These are phyloP conservation scores for Rostratula benghalensis DNA, from an alignment of 2,113 vertebrate genomes.

Conservation along the genomic window DNA sequence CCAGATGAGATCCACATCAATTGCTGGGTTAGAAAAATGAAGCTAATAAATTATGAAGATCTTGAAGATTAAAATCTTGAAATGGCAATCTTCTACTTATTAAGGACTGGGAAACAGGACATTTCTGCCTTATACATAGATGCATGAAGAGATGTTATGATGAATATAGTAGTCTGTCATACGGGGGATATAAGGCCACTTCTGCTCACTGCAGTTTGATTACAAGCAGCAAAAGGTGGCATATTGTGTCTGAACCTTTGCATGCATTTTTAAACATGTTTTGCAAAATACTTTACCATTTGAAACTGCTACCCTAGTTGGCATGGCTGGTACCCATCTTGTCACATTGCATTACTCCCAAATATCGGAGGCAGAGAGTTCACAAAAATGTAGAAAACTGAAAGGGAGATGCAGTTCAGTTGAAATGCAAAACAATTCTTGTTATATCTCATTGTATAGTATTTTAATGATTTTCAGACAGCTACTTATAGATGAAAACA, in stretches of 20 bases:
- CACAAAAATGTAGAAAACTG: not conserved
- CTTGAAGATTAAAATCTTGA: not conserved
- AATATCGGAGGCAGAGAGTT: not conserved
- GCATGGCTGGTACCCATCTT: slow-evolving; percentile 9
- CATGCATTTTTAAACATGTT: not conserved
- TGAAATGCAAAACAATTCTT: not conserved
- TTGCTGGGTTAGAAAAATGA: not conserved
- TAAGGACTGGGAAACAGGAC: not conserved
- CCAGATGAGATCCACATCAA: not conserved
- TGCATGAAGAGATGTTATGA: not conserved
- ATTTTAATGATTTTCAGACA: not conserved
- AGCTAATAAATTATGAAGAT: not conserved
- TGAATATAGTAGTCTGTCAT: not conserved
- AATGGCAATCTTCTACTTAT: not conserved
- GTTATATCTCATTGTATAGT: not conserved
- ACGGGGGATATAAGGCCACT: not conserved
- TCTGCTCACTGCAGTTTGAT: not conserved
- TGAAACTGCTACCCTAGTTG: not conserved
- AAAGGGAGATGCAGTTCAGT: not conserved
- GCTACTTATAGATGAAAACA: not conserved
- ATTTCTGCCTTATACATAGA: not conserved
- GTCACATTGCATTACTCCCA: slow-evolving; percentile 11
- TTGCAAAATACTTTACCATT: not conserved
- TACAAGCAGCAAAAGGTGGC: not conserved
- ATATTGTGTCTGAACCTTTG: not conserved